Conservation (phyloP, 2,797 vertebrate species). For the Falco biarmicus region DNA sequence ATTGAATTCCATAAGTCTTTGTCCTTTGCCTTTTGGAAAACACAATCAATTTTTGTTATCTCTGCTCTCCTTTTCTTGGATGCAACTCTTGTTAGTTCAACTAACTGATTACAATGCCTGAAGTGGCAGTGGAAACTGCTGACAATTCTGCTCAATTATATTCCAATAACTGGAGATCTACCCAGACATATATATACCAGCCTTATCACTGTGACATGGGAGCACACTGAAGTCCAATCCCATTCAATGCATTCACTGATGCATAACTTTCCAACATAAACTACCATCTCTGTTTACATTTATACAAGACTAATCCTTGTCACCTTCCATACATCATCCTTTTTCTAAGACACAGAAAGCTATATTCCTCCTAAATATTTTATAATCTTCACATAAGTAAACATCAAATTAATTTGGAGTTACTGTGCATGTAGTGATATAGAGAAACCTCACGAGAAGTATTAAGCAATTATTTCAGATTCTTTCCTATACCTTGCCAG, state of each 20-base stretch:
- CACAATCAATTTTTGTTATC: neutral
- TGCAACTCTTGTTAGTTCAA: neutral
- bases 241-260: neutral
- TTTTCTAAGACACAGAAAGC: neutral
- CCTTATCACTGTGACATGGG: neutral
- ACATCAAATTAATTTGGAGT: neutral
- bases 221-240: neutral
- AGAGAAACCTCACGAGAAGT: neutral
- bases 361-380: neutral
- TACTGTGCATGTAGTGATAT: neutral
- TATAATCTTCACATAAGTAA: neutral
- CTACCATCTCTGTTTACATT: neutral
- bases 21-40: neutral
- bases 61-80: neutral
- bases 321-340: neutral
- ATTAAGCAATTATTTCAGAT: neutral
- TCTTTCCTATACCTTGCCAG: neutral
- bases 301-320: neutral
- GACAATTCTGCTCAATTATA: neutral
- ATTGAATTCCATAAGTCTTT: neutral
- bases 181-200: neutral
- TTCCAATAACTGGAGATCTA: neutral
- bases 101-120: neutral
- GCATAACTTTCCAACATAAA: neutral
- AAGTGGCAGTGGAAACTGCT: neutral